phyloP scores from a whole-genome alignment of 2,113 vertebrate species.

The Myrmecophaga tridactyla region DNA sequence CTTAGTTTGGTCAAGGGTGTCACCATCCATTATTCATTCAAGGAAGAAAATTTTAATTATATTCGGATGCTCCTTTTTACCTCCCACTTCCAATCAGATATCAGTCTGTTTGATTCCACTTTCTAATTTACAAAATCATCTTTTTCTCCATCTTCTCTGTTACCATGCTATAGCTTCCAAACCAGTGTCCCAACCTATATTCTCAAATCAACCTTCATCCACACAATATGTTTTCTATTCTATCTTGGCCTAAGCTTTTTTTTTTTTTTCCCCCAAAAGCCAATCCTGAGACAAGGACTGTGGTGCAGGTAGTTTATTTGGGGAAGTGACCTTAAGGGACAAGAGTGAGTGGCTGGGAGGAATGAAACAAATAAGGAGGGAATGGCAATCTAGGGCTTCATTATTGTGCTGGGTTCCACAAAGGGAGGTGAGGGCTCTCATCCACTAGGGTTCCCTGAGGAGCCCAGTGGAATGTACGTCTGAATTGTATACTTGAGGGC shows the following conservation, averaged over 20 bases:
- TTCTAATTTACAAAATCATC: not conserved
- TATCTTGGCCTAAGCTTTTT: not conserved
- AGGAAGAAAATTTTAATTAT: constrained; percentile 20
- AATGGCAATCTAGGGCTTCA: not conserved
- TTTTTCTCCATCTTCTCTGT: not conserved
- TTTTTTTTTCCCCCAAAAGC: too few relatives aligned
- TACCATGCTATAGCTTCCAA: not conserved
- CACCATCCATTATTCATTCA: not conserved
- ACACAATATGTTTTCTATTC: not conserved
- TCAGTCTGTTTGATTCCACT: not conserved
- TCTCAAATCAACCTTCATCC: not conserved
- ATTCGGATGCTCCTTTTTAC: not conserved
- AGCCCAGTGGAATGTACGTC: not conserved
- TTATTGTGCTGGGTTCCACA: not conserved
- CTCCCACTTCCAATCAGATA: not conserved
- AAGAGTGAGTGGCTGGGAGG: not conserved
- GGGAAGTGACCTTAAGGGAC: not conserved
- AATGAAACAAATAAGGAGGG: not conserved
- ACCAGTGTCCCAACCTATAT: not conserved
- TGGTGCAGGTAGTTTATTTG: not conserved
- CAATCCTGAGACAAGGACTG: not conserved
- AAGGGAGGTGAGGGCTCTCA: not conserved
- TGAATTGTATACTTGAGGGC: not conserved
- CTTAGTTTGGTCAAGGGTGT: not conserved
- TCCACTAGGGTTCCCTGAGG: not conserved